A percentile compares a stretch with the other conserved stretches of the same genome.
phyloP scores from a whole-genome alignment of 2,888 invertebrate genomes.

The Danaus chrysippus region DNA sequence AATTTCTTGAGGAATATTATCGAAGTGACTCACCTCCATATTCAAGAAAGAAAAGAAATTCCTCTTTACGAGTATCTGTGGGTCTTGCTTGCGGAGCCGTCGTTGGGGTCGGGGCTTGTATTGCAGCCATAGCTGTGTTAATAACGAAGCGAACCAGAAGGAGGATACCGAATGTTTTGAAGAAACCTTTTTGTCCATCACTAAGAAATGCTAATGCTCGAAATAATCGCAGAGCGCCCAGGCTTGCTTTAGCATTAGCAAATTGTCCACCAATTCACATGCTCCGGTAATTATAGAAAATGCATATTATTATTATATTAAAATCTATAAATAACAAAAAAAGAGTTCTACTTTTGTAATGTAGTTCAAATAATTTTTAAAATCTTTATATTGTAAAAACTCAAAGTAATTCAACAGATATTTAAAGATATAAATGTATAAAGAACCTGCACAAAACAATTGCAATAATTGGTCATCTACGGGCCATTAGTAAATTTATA shows the following conservation, averaged over 20 bases:
- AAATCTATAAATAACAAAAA: too few species aligned
- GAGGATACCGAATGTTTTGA: slow-evolving; percentile 64
- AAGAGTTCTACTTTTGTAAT: too few species aligned
- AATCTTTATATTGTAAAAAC: too few species aligned
- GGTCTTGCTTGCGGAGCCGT: slow-evolving; percentile 66
- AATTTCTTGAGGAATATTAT: slow-evolving; percentile 81
- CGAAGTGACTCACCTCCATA: slow-evolving; percentile 65
- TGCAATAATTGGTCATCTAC: too few species aligned
- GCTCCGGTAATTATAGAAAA: slow-evolving; percentile 51
- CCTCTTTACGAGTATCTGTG: slow-evolving; percentile 73
- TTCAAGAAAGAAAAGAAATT: slow-evolving; percentile 63
- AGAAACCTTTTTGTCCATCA: slow-evolving; percentile 72
- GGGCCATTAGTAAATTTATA: too few species aligned
- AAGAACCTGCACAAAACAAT: too few species aligned
- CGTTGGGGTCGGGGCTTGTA: slow-evolving; percentile 77
- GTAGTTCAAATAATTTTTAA: too few species aligned
- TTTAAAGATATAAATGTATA: too few species aligned
- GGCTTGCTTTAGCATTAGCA: slow-evolving; percentile 63
- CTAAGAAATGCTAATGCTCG: slow-evolving; percentile 55
- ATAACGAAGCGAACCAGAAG: slow-evolving; percentile 75
- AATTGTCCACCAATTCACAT: slow-evolving; percentile 73
- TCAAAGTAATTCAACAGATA: too few species aligned
- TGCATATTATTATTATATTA: background rate
- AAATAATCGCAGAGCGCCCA: slow-evolving; percentile 71
- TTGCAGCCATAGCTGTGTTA: slow-evolving; percentile 81